phyloP scores from a whole-genome alignment of 2,797 vertebrate species.

The Hemibagrus guttatus region DNA sequence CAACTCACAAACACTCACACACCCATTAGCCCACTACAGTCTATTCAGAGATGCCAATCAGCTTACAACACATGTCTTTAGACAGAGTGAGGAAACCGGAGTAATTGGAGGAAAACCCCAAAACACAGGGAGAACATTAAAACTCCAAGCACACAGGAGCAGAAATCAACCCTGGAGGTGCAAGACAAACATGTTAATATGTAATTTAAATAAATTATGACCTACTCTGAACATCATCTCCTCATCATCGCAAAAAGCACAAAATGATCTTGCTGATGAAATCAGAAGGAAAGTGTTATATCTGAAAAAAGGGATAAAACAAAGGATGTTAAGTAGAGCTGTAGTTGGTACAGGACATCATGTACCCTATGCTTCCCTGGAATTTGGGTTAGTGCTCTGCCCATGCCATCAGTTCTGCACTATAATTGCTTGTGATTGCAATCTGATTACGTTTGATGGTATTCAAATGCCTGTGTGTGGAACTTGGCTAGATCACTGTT shows the following conservation, averaged over 20 bases:
- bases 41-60: too few species aligned
- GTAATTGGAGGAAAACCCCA: too few species aligned
- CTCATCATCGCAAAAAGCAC: not conserved
- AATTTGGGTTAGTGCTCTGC: not conserved
- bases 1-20: too few species aligned
- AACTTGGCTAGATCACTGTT: not conserved
- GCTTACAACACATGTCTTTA: too few species aligned
- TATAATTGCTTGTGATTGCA: slow-evolving; percentile 34
- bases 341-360: not conserved
- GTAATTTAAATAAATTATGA: not conserved
- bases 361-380: slow-evolving; percentile 7
- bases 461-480: slow-evolving; percentile 14
- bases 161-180: too few species aligned
- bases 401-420: not conserved
- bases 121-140: too few species aligned
- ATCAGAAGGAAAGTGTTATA: not conserved
- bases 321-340: slow-evolving; percentile 15
- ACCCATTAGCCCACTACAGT: too few species aligned
- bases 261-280: not conserved
- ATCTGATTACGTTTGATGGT: slow-evolving; percentile 4
- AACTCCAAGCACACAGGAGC: too few species aligned
- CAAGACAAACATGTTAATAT: not conserved
- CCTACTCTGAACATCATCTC: not conserved
- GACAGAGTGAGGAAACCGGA: too few species aligned
- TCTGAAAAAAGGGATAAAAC: not conserved